phyloP scores from a whole-genome alignment of 2,888 invertebrate species.

The Nephrocerus scutellatus region DNA sequence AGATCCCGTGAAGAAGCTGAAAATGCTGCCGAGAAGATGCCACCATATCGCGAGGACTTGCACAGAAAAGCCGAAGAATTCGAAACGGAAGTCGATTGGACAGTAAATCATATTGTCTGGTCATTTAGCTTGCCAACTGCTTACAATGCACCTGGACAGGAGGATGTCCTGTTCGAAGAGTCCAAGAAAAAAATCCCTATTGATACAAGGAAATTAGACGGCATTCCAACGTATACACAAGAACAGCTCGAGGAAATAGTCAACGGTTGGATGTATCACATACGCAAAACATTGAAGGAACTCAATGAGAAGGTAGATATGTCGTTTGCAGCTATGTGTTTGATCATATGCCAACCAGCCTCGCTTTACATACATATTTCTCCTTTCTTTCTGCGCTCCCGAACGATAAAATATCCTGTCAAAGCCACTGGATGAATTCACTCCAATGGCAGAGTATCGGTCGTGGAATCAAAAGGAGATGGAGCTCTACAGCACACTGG shows the following conservation, averaged over 20 bases:
- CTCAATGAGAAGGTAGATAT: constrained; percentile 32
- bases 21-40: constrained; percentile 29
- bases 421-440: constrained; percentile 59
- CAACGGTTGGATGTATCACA: constrained; percentile 50
- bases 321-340: too few relatives aligned
- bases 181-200: constrained; percentile 39
- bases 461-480: constrained; percentile 80
- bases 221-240: constrained; percentile 40
- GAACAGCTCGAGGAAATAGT: constrained; percentile 51
- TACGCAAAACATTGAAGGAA: constrained; percentile 43
- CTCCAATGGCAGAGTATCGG: constrained; percentile 77
- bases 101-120: constrained; percentile 41
- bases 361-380: background rate
- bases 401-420: background rate
- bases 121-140: constrained; percentile 44
- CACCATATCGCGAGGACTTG: constrained; percentile 35
- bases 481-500: constrained; percentile 67
- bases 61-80: constrained; percentile 50
- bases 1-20: constrained; percentile 32
- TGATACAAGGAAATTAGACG: constrained; percentile 36
- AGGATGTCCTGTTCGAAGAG: constrained; percentile 43
- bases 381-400: background rate
- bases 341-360: background rate
- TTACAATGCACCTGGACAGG: constrained; percentile 44
- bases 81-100: constrained; percentile 50